A percentile compares a stretch with the other conserved stretches of the same genome.
These are phyloP conservation scores for Musca vetustissima DNA, from an alignment of 1,140 invertebrate genomes.

Conservation along the genomic window DNA sequence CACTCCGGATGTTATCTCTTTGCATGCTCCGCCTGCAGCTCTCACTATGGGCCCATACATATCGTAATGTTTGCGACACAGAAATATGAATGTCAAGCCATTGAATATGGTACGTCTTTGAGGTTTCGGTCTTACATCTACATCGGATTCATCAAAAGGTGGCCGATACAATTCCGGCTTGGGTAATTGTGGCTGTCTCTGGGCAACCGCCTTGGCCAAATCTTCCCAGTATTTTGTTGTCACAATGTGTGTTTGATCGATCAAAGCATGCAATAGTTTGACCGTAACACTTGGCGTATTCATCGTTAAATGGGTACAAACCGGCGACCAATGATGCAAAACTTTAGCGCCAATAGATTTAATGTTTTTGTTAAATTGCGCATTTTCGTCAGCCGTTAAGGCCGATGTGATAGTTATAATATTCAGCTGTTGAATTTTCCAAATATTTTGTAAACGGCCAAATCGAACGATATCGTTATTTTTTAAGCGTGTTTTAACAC, in stretches of 20 bases:
- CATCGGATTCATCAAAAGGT: conserved; percentile 34
- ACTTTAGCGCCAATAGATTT: conserved; percentile 55
- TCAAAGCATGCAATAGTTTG: conserved; percentile 69
- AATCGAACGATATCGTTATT: conserved; percentile 59
- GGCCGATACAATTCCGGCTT: conserved; percentile 61
- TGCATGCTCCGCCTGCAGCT: conserved; percentile 53
- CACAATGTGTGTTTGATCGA: conserved; percentile 65
- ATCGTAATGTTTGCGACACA: conserved; percentile 61
- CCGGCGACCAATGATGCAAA: conserved; percentile 56
- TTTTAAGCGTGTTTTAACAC: conserved; percentile 47
- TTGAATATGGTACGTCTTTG: conserved; percentile 61
- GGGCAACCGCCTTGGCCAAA: conserved; percentile 56
- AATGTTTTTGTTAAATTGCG: conserved; percentile 50
- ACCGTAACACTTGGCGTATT: conserved; percentile 66
- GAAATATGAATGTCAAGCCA: conserved; percentile 65
- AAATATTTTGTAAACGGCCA: conserved; percentile 59
- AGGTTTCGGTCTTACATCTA: conserved; percentile 60
- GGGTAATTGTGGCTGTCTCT: conserved; percentile 55
- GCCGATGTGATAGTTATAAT: conserved; percentile 58
- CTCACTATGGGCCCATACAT: conserved; percentile 58
- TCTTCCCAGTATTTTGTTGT: conserved; percentile 63
- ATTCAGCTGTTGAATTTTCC: conserved; percentile 54
- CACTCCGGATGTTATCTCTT: conserved; percentile 57
- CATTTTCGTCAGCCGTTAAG: conserved; percentile 53
- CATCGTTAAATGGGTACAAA: conserved; percentile 68